phyloP scores from a whole-genome alignment of 2,113 vertebrate species.

The Garra rufa region DNA sequence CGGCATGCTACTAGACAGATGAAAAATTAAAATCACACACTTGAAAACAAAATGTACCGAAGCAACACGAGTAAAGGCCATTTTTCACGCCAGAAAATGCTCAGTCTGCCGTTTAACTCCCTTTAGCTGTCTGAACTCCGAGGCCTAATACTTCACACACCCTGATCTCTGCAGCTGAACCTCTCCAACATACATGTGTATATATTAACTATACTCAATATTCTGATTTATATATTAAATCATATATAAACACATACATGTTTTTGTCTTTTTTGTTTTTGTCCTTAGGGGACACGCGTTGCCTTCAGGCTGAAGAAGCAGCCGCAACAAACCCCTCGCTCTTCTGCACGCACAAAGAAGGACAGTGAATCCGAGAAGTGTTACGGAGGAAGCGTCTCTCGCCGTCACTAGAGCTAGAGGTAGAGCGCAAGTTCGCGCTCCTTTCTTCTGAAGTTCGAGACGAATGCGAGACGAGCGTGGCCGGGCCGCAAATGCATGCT shows the following conservation, averaged over 20 bases:
- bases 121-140: constrained; percentile 13
- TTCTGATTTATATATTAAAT: constrained; percentile 81
- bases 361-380: constrained; percentile 11
- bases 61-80: constrained; percentile 65
- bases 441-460: constrained; percentile 7
- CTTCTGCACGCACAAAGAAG: neutral
- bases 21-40: constrained; percentile 54
- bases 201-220: constrained; percentile 81
- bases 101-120: constrained; percentile 40
- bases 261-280: constrained; percentile 69
- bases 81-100: constrained; percentile 56
- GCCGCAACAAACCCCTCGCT: neutral
- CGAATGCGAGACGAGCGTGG: constrained; percentile 37
- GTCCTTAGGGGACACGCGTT: constrained; percentile 57
- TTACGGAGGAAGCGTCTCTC: neutral
- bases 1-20: constrained; percentile 65
- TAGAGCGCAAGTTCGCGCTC: neutral
- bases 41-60: constrained; percentile 66
- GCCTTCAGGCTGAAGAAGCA: constrained; percentile 20
- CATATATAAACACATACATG: constrained; percentile 73
- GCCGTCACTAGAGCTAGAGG: constrained; percentile 33
- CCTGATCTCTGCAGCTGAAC: constrained; percentile 24
- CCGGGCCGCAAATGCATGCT: constrained; percentile 58
- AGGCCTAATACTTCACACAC: constrained; percentile 5
- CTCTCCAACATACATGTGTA: constrained; percentile 72